Conservation (phyloP, 2,888 invertebrate genomes). For the Tortricodes alternella region DNA sequence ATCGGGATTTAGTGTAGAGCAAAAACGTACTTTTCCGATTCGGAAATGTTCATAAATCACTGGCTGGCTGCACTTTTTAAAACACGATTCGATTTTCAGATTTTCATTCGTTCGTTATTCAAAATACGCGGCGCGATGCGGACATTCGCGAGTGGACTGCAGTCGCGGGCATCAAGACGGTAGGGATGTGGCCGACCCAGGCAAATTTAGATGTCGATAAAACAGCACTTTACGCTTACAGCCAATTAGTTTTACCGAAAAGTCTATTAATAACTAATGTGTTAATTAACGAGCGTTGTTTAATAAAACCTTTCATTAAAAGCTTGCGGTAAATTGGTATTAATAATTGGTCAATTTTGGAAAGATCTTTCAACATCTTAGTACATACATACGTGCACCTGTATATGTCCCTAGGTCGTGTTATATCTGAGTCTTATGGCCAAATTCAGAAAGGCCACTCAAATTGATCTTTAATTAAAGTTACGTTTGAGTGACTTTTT, state of each 20-base stretch:
- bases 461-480: too few species aligned
- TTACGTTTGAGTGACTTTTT: too few species aligned
- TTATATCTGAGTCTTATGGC: too few species aligned
- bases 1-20: not conserved
- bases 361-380: too few species aligned
- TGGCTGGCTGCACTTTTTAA: conserved; percentile 16
- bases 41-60: conserved; percentile 8
- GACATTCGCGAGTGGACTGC: conserved; percentile 57
- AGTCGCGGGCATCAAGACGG: conserved; percentile 58
- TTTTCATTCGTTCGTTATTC: conserved; percentile 22
- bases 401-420: too few species aligned
- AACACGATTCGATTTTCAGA: conserved; percentile 43
- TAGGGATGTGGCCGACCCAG: conserved; percentile 55
- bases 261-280: not conserved
- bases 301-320: not conserved
- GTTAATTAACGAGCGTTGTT: not conserved
- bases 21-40: conserved; percentile 14
- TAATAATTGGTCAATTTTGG: too few species aligned
- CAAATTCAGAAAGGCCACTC: too few species aligned
- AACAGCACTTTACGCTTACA: conserved; percentile 12
- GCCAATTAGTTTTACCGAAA: conserved; percentile 18
- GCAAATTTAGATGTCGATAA: conserved; percentile 48
- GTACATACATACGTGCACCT: too few species aligned
- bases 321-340: too few species aligned
- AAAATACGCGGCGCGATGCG: conserved; percentile 46